Conservation (phyloP, 1,140 invertebrate species). For the Hyposmocoma kahamanoa region DNA sequence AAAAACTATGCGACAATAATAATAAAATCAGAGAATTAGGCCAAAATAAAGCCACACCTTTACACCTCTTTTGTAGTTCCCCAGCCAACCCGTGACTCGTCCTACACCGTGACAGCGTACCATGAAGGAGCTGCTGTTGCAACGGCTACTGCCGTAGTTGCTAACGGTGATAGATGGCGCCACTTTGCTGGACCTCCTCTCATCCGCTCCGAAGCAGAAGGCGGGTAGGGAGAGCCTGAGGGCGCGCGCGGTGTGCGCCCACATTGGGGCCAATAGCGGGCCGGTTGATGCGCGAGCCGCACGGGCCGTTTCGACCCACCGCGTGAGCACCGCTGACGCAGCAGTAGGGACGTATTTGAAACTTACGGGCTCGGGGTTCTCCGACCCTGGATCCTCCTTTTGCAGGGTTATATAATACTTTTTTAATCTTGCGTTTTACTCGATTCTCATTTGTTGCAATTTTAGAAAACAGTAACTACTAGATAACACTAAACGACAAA, state of each 20-base stretch:
- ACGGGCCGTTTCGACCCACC: slow-evolving; percentile 22
- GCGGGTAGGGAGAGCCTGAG: slow-evolving; percentile 35
- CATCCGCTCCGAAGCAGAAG: slow-evolving; percentile 38
- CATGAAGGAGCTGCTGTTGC: slow-evolving; percentile 53
- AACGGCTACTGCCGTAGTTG: slow-evolving; percentile 33
- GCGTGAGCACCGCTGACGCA: slow-evolving; percentile 34
- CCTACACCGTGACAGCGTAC: slow-evolving; percentile 54
- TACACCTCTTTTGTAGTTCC: too few species aligned
- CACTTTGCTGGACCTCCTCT: slow-evolving; percentile 30
- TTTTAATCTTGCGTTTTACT: too few species aligned
- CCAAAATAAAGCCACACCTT: too few species aligned
- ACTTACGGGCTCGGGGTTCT: slow-evolving; percentile 31
- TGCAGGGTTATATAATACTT: too few species aligned
- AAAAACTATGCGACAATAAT: too few species aligned
- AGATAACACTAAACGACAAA: too few species aligned
- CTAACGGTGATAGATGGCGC: slow-evolving; percentile 44
- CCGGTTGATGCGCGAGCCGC: slow-evolving; percentile 18
- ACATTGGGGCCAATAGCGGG: slow-evolving; percentile 19
- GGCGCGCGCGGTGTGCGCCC: slow-evolving; percentile 25
- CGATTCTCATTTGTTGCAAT: too few species aligned
- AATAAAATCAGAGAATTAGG: too few species aligned
- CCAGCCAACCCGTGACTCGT: too few species aligned
- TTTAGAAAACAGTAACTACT: too few species aligned
- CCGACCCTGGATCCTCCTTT: slow-evolving; percentile 7
- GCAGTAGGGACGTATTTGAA: slow-evolving; percentile 43